These are phyloP conservation scores for Hoplostethus mediterraneus DNA, from an alignment of 2,797 vertebrate genomes.

Conservation along the genomic window DNA sequence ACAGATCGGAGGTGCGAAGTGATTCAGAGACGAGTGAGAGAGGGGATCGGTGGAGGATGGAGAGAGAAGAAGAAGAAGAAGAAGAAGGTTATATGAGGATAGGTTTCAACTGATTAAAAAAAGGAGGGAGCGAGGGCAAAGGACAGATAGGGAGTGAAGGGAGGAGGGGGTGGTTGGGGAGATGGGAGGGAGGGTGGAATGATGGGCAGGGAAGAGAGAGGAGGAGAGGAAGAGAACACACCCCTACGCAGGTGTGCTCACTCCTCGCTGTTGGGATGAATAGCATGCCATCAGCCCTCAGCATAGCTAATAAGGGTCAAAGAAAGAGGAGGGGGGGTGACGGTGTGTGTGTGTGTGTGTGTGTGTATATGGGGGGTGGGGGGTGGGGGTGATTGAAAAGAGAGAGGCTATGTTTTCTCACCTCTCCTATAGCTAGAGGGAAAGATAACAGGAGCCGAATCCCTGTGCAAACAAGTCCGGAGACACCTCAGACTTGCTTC, in stretches of 20 bases:
- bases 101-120: too few species aligned
- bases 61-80: constrained; percentile 24
- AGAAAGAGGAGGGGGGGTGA: constrained; percentile 53
- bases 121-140: neutral
- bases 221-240: constrained; percentile 41
- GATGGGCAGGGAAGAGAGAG: constrained; percentile 7
- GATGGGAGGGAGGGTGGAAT: constrained; percentile 2
- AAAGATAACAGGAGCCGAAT: constrained; percentile 78
- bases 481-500: constrained; percentile 59
- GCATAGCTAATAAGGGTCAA: constrained; percentile 75
- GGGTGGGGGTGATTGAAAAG: constrained; percentile 47
- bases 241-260: constrained; percentile 77
- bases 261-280: constrained; percentile 58
- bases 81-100: too few species aligned
- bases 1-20: constrained; percentile 85
- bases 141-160: neutral
- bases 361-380: constrained; percentile 19
- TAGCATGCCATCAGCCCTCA: constrained; percentile 72
- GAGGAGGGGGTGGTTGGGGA: neutral
- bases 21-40: constrained; percentile 78
- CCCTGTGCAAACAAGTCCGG: constrained; percentile 81
- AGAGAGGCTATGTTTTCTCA: constrained; percentile 69
- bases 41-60: constrained; percentile 39
- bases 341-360: constrained; percentile 23
- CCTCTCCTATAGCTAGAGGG: constrained; percentile 74